Evolutionary conservation across 2,797 vertebrate genomes (phyloP).

Genomic region (Danio aesculapii): DNA sequence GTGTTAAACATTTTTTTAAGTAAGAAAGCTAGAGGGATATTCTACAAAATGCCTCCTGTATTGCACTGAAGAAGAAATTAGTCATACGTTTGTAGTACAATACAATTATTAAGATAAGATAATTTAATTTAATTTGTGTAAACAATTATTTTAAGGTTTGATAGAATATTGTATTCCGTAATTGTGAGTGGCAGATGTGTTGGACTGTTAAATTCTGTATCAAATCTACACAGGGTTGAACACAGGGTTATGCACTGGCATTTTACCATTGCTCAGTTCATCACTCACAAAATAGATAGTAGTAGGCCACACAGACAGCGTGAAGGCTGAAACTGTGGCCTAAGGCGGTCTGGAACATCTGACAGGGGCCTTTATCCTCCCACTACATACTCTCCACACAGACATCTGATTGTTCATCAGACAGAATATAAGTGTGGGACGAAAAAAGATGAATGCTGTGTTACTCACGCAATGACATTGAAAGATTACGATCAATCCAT

Average conservation of each 20-base stretch:
- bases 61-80: not conserved
- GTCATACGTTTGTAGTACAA: not conserved
- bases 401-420: conserved; percentile 46
- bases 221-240: not conserved
- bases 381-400: conserved; percentile 44
- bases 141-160: not conserved
- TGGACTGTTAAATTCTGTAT: not conserved
- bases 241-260: not conserved
- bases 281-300: not conserved
- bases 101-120: not conserved
- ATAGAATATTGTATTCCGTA: not conserved
- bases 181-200: not conserved
- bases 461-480: not conserved
- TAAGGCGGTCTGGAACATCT: conserved; percentile 42
- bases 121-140: not conserved
- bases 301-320: conserved; percentile 1
- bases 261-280: not conserved
- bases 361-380: conserved; percentile 40
- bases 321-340: conserved; percentile 25
- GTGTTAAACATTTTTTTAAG: no score
- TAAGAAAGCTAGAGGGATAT: not conserved
- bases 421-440: conserved; percentile 9
- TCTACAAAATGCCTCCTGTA: not conserved
- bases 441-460: conserved; percentile 9
- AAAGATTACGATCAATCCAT: conserved; percentile 20